phyloP scores from a whole-genome alignment of 2,113 vertebrate species.

The Apus apus region DNA sequence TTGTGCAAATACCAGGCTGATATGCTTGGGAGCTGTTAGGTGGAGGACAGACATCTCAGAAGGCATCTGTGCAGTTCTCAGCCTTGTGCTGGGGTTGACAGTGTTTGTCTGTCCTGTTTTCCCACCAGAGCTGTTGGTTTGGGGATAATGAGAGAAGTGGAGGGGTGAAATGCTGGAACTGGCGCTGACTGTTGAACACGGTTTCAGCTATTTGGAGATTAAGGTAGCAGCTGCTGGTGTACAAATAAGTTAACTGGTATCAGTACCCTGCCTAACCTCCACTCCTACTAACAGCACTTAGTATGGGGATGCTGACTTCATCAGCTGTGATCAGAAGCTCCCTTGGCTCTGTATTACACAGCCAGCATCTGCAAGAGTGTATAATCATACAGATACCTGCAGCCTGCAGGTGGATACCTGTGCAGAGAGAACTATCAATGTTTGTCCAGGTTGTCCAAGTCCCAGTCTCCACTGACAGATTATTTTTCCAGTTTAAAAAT shows the following conservation, averaged over 20 bases:
- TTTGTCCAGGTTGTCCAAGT: neutral
- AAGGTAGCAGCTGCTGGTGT: neutral
- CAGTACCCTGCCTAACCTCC: neutral
- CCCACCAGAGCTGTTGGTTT: neutral
- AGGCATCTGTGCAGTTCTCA: neutral
- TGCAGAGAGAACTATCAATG: neutral
- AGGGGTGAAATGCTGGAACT: neutral
- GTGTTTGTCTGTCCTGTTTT: neutral
- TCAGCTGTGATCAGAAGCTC: neutral
- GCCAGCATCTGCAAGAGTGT: neutral
- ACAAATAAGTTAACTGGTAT: neutral
- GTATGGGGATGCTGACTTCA: neutral
- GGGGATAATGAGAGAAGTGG: neutral
- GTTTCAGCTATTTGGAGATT: neutral
- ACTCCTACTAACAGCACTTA: neutral
- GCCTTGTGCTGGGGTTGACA: neutral
- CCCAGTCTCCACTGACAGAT: neutral
- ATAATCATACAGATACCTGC: neutral
- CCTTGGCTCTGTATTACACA: neutral
- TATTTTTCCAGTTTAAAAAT: neutral
- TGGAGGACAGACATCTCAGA: neutral
- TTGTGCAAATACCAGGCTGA: neutral
- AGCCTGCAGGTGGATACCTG: neutral
- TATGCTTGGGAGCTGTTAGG: neutral
- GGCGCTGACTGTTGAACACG: neutral